These are phyloP conservation scores for Sinocyclocheilus rhinocerous DNA, from an alignment of 2,113 vertebrate species.

Conservation along the genomic window DNA sequence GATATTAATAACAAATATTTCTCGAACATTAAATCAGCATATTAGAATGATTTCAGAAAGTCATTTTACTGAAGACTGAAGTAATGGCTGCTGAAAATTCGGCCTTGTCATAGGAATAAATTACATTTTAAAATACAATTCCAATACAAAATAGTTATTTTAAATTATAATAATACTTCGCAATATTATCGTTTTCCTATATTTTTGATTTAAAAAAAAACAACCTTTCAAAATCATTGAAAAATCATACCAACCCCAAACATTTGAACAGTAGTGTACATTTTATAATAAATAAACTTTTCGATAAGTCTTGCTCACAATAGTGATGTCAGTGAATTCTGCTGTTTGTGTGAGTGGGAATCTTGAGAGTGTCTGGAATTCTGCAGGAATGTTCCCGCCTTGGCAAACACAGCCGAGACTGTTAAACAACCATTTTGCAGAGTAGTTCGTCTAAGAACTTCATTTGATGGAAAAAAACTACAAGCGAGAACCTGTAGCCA, in stretches of 20 bases:
- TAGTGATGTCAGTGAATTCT: not conserved
- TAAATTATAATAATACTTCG: not conserved
- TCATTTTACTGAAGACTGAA: not conserved
- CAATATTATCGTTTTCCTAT: not conserved
- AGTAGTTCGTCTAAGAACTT: not conserved
- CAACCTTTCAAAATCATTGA: not conserved
- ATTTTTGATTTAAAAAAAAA: not conserved
- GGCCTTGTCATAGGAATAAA: not conserved
- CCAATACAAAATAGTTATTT: not conserved
- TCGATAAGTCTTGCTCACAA: not conserved
- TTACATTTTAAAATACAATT: not conserved
- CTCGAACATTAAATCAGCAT: not conserved
- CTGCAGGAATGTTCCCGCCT: constrained; percentile 8
- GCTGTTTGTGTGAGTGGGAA: constrained; percentile 23
- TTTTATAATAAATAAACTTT: not conserved
- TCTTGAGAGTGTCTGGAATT: constrained; percentile 31
- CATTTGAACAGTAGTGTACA: not conserved
- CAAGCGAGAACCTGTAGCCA: not conserved
- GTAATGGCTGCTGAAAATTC: too few relatives aligned
- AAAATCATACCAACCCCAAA: not conserved
- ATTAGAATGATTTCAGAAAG: not conserved
- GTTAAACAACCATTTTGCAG: not conserved
- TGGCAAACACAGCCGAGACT: not conserved
- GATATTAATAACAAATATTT: not conserved
- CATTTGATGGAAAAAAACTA: not conserved